Conservation (phyloP, 2,888 invertebrate species). For the Papilio protenor region DNA sequence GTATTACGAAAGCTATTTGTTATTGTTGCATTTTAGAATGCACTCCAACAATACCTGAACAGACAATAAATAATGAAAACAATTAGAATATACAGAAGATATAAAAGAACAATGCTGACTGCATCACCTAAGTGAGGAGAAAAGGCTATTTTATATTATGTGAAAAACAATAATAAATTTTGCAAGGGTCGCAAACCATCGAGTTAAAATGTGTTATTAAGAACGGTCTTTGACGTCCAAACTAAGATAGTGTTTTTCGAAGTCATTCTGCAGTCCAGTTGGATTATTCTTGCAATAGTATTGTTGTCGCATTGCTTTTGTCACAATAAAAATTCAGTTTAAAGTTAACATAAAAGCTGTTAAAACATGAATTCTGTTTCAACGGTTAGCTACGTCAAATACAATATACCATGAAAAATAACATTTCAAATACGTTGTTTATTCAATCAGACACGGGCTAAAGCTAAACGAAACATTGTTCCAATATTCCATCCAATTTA, state of each 20-base stretch:
- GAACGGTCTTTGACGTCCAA: background rate
- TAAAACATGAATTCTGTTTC: conserved; percentile 20
- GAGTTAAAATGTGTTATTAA: background rate
- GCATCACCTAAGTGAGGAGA: background rate
- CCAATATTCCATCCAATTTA: conserved; percentile 34
- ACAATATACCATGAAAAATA: conserved; percentile 10
- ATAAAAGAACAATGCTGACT: background rate
- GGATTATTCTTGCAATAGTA: background rate
- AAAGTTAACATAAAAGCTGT: background rate
- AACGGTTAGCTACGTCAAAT: background rate
- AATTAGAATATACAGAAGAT: background rate
- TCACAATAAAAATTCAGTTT: background rate
- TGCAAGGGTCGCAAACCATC: background rate
- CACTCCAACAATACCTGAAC: conserved; percentile 5
- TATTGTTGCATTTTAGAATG: conserved; percentile 45
- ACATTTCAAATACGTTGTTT: conserved; percentile 24
- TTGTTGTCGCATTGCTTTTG: background rate
- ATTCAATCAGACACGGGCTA: conserved; percentile 24
- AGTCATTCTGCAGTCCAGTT: background rate
- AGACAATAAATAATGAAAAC: conserved; percentile 44
- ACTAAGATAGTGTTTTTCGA: background rate
- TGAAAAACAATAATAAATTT: background rate
- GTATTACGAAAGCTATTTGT: conserved; percentile 56
- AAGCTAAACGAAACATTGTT: conserved; percentile 36
- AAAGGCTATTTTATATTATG: background rate